Evolutionary conservation across 1,140 invertebrate genomes (phyloP), one percentile per base, ranked within the genome.

Genomic region (Orchesella cincta): DNA sequence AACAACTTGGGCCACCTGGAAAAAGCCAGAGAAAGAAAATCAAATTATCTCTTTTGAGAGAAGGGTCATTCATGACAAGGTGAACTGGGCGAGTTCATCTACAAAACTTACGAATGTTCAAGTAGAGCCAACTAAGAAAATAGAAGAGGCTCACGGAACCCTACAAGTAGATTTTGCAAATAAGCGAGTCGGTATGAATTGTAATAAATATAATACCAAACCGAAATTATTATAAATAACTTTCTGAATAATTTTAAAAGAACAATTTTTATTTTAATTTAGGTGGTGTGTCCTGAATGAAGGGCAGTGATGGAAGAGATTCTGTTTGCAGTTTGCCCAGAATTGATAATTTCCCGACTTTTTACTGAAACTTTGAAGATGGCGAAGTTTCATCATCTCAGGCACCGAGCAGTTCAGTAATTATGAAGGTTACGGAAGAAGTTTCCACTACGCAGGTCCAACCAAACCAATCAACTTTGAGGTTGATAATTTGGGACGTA

Each of bases 291-390:
- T 98, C 1, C 86, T 99, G 23, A 89, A 91, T 1, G 86, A 89
- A 78, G 96, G 96, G 0, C 93, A 92, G 96, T 98, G 1, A 96
- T 99, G 87, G 97, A 99, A 88, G 97, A 99, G 87, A 99, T 99
- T 80, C 88, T 95, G 64, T 98, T 98, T 86, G 89, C 97, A 2
- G 94, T 98, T 77, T 97, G 94, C 85, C 97, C 97, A 0, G 97
- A 99, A 86, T 87, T 98, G 77, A 88, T 99, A 67, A 87, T 95
- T 1, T 90, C 93, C 0, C 90, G 95, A 85, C 87, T 99, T 0
- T 93, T 99, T 79, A 93, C 93, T 8, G 95, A 98, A 86, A 88
- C 87, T 75, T 86, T 98, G 72, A 88, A 89, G 88, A 91, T 18
- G 92, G 91, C 14, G 97, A 99, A 88, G 91, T 92, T 26, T 98